These are phyloP conservation scores for Orestias chungarensis DNA, from an alignment of 2,797 vertebrate genomes.

Conservation along the genomic window DNA sequence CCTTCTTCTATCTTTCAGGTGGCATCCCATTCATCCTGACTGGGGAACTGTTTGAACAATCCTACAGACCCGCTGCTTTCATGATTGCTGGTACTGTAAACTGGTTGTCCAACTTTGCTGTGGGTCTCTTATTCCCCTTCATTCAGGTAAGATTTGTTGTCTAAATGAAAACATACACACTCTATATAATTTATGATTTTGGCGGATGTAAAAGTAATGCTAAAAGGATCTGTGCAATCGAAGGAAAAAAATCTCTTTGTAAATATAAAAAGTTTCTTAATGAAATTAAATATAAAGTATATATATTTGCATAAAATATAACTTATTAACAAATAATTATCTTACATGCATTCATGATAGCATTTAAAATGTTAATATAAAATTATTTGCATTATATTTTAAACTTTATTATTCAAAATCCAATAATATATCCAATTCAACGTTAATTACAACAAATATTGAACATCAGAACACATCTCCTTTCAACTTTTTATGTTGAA, in stretches of 20 bases:
- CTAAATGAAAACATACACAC: not conserved
- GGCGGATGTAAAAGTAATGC: not conserved
- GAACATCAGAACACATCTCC: not conserved
- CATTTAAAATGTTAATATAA: not conserved
- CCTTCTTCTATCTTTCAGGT: conserved; percentile 71
- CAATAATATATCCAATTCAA: too few relatives aligned
- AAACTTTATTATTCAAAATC: not conserved
- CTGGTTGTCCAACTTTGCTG: conserved; percentile 91
- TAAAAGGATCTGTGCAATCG: not conserved
- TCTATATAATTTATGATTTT: not conserved
- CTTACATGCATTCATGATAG: not conserved
- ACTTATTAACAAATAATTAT: not conserved
- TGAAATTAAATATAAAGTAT: not conserved
- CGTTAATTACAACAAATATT: not conserved
- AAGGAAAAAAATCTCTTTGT: not conserved
- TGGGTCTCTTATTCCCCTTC: conserved; percentile 93
- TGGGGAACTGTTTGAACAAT: conserved; percentile 91
- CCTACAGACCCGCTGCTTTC: conserved; percentile 89
- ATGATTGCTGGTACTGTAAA: conserved; percentile 89
- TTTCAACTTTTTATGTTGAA: not conserved
- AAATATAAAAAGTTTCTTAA: not conserved
- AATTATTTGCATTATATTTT: not conserved
- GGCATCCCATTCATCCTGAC: conserved; percentile 95
- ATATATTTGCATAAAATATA: too few relatives aligned
- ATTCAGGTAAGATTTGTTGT: conserved; percentile 84